Evolutionary conservation across 2,888 invertebrate genomes (phyloP), one percentile per base, ranked within the genome.

Genomic region (Amblyteles armatorius): DNA sequence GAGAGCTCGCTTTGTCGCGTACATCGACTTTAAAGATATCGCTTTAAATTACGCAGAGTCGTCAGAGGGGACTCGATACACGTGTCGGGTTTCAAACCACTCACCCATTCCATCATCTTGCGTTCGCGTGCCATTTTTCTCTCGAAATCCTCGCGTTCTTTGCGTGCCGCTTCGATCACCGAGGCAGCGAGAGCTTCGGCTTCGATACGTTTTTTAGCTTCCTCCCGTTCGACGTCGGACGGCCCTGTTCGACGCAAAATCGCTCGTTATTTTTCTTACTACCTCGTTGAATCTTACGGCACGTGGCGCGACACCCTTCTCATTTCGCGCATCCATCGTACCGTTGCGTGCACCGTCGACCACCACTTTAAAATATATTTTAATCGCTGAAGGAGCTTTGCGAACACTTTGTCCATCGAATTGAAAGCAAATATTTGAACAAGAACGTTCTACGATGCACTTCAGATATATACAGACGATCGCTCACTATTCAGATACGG

Each of bases 81-180:
- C 82, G 82, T 85, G 83, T 85, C 73, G 16, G 19, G 19, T 19
- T 40, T 80, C 57, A 60, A 79, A 77, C 55, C 26, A 65, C 84
- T 87, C 79, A 90, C 89, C 88, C 86, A 88, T 68, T 91, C 88
- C 73, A 90, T 90, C 69, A 90, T 89, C 71, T 87, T 87, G 76
- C 91, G 90, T 88, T 93, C 88, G 88, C 94, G 92, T 69, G 91
- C 91, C 84, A 88, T 88, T 11, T 93, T 90, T 83, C 88, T 89
- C 83, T 91, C 85, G 82, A 92, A 91, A 78, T 93, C 79, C 81
- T 85, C 83, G 55, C 82, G 81, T 48, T 73, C 89, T 82, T 88
- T 89, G 11, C 85, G 71, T 82, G 91, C 90, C 85, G 92, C 90
- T 81, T 90, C 86, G 85, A 93, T 91, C 81, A 92, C 81, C 85